Evolutionary conservation across 2,888 invertebrate genomes (phyloP).

Genomic region (Ophioninae sp.): DNA sequence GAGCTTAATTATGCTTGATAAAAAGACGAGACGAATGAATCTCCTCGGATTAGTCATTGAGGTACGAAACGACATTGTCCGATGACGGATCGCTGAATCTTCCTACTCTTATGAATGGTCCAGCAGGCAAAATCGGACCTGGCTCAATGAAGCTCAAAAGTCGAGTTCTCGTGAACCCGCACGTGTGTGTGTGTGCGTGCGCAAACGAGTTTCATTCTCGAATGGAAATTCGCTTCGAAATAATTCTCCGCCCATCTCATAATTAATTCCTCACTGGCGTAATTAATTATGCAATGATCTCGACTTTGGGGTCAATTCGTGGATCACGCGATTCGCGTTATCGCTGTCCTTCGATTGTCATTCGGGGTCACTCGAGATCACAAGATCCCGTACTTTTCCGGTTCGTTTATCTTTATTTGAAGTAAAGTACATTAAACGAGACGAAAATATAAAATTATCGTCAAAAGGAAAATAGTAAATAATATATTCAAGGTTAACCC

Average conservation of each 20-base stretch:
- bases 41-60: slow-evolving; percentile 8
- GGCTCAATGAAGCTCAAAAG: background rate
- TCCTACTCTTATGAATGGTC: background rate
- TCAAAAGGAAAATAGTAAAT: background rate
- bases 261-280: slow-evolving; percentile 15
- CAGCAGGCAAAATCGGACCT: background rate
- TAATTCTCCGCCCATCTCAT: background rate
- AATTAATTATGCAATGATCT: slow-evolving; percentile 39
- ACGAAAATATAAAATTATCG: background rate
- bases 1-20: slow-evolving; percentile 3
- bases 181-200: background rate
- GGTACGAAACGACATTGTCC: slow-evolving; percentile 11
- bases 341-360: slow-evolving; percentile 3
- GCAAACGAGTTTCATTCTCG: slow-evolving; percentile 23
- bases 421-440: background rate
- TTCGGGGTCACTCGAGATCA: background rate
- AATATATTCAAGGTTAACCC: too few relatives aligned
- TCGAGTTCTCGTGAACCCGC: background rate
- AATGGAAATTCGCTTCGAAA: slow-evolving; percentile 29
- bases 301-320: slow-evolving; percentile 30
- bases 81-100: slow-evolving; percentile 6
- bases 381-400: background rate
- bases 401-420: background rate
- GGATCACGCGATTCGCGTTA: background rate
- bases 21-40: background rate